Conservation (phyloP, 2,888 invertebrate species). For the Embidobia sp. region DNA sequence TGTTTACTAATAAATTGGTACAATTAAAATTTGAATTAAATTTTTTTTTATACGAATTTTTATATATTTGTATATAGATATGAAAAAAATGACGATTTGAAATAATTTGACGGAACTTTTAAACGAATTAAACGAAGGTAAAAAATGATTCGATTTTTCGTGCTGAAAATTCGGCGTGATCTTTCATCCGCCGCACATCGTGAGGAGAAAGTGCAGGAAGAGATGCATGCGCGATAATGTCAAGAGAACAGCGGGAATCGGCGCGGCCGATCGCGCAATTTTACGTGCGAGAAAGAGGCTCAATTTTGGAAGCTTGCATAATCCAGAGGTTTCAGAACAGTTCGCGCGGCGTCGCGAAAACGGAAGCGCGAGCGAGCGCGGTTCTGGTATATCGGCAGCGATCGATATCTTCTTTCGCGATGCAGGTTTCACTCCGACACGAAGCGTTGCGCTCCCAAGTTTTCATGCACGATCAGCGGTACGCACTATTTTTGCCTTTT, state of each 20-base stretch:
- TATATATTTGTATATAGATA: too few species aligned
- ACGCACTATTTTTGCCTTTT: conserved; percentile 8
- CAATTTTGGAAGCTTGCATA: not conserved
- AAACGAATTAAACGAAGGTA: too few species aligned
- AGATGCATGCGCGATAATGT: not conserved
- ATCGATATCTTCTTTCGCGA: conserved; percentile 11
- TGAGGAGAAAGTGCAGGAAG: conserved; percentile 1
- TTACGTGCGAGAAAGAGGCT: not conserved
- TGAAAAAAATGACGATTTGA: too few species aligned
- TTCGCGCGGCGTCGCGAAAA: too few species aligned
- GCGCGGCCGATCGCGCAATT: not conserved
- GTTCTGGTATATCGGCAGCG: conserved; percentile 4
- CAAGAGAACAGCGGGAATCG: not conserved
- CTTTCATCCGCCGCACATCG: not conserved
- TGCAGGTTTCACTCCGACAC: conserved; percentile 13
- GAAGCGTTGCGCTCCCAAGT: not conserved
- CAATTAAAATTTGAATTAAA: too few species aligned
- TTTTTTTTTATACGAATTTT: too few species aligned
- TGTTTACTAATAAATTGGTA: too few species aligned
- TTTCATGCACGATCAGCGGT: not conserved
- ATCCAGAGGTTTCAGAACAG: not conserved
- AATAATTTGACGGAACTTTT: too few species aligned
- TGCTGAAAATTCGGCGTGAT: not conserved
- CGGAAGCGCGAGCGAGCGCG: not conserved
- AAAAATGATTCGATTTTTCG: too few species aligned